Evolutionary conservation across 53 echinoderm and acorn worm species (phyloP), one percentile per base, ranked within the genome.

Genomic region (Zoroaster sp.): DNA sequence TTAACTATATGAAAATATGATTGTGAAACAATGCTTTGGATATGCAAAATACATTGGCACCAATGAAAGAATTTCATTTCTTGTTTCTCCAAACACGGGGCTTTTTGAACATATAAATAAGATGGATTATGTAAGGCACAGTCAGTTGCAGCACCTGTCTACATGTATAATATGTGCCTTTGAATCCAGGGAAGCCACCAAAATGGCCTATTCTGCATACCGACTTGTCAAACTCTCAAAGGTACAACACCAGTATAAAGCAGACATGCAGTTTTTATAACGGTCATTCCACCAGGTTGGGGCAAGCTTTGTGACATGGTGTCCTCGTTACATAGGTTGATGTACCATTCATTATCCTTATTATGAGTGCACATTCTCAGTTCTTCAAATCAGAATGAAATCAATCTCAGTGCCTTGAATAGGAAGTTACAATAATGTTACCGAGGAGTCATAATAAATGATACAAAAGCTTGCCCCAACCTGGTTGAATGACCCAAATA

Each of bases 31-130:
- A 35, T 13, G 40, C 39, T 28, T 40, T 45, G 2, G 13, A 41
- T 74, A 14, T 40, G 63, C 11, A 55, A 40, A 36, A 55, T 59
- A 80, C 49, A 80, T 66, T 66, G 67, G 67, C 81, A 81, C 81
- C 43, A 81, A 14, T 40, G 14, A 21, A 42, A 28, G 0, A 18
- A 28, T 21, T 65, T 25, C 6, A 6, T 8, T 12, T 8, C 46
- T 6, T n/a, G 21, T 63, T 63, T 17, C 21, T 63, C 4, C 21
- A 10, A 14, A 63, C 15, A 18, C 21, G 4, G 14, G 8, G 8
- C 49, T 47, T 47, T 47, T 47, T 47, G 8, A 8, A 47, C 8
- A 47, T 8, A 47, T 47, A 47, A 47, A 47, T 47, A 14, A 10
- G 49, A 47, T 10, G 8, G 8, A 47, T 14, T 47, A 14, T 47